These are phyloP conservation scores for Chirona hameri DNA, from an alignment of 2,888 invertebrate species.

Conservation along the genomic window DNA sequence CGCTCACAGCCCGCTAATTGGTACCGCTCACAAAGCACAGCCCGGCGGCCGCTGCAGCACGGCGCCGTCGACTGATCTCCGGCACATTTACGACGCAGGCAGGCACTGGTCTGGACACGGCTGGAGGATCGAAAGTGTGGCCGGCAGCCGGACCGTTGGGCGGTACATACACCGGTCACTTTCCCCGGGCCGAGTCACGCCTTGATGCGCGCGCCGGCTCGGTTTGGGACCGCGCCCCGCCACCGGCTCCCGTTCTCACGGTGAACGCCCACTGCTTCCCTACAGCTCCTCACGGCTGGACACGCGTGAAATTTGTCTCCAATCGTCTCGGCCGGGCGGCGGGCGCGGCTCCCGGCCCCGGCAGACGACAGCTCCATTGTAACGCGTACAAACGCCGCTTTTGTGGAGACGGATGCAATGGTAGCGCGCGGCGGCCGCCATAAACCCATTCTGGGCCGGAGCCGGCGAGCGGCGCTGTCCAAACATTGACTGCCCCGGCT, in stretches of 20 bases:
- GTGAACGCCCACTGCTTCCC: neutral
- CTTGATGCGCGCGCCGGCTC: neutral
- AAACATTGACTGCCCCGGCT: neutral
- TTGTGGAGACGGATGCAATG: constrained; percentile 23
- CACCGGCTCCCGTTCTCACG: neutral
- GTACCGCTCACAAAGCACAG: no score
- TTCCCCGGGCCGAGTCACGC: neutral
- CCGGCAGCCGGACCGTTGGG: neutral
- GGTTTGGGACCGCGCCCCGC: neutral
- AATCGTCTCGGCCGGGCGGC: neutral
- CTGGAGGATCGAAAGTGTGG: neutral
- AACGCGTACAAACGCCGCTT: neutral
- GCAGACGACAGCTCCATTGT: constrained; percentile 1
- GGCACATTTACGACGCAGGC: no score
- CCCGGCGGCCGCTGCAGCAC: no score
- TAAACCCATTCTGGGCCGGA: neutral
- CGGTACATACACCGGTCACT: neutral
- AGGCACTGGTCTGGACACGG: neutral
- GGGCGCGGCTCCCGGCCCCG: neutral
- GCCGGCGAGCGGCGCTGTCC: neutral
- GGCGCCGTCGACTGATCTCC: no score
- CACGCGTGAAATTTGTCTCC: constrained; percentile 6
- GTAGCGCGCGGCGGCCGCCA: constrained; percentile 12
- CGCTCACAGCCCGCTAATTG: neutral
- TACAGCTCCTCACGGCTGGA: neutral